These are phyloP conservation scores for Orchestes rusci DNA, from an alignment of 2,888 invertebrate species.

Conservation along the genomic window DNA sequence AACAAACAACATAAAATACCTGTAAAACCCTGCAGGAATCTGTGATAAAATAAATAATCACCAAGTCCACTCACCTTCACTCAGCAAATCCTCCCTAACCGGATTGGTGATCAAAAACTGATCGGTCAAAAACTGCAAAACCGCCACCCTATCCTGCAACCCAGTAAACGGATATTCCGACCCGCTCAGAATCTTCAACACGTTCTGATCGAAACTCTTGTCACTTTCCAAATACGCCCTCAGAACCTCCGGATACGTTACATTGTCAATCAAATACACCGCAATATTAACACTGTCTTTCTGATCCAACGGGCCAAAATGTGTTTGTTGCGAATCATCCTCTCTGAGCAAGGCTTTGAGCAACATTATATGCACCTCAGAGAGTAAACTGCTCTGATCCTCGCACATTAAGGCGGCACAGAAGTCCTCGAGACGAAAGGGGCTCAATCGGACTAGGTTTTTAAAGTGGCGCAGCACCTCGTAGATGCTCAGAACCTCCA, in stretches of 20 bases:
- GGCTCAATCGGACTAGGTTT: slow-evolving; percentile 83
- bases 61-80: slow-evolving; percentile 70
- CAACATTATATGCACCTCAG: slow-evolving; percentile 91
- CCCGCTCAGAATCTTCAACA: slow-evolving; percentile 61
- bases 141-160: slow-evolving; percentile 69
- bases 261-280: slow-evolving; percentile 84
- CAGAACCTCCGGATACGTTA: slow-evolving; percentile 95
- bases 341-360: slow-evolving; percentile 85
- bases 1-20: too few relatives aligned
- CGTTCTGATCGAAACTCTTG: slow-evolving; percentile 65
- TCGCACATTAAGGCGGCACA: slow-evolving; percentile 88
- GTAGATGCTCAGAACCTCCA: slow-evolving; percentile 83
- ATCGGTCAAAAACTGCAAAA: slow-evolving; percentile 88
- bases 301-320: slow-evolving; percentile 93
- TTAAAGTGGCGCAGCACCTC: slow-evolving; percentile 93
- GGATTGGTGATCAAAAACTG: slow-evolving; percentile 90
- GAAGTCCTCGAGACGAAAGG: slow-evolving; percentile 94
- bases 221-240: slow-evolving; percentile 89
- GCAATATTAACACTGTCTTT: slow-evolving; percentile 95
- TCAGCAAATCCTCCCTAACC: slow-evolving; percentile 86
- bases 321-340: slow-evolving; percentile 90
- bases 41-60: slow-evolving; percentile 9
- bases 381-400: slow-evolving; percentile 84
- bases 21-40: too few relatives aligned
- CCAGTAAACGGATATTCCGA: slow-evolving; percentile 85